Conservation (phyloP, 2,888 invertebrate species). For the Eupithecia centaureata region DNA sequence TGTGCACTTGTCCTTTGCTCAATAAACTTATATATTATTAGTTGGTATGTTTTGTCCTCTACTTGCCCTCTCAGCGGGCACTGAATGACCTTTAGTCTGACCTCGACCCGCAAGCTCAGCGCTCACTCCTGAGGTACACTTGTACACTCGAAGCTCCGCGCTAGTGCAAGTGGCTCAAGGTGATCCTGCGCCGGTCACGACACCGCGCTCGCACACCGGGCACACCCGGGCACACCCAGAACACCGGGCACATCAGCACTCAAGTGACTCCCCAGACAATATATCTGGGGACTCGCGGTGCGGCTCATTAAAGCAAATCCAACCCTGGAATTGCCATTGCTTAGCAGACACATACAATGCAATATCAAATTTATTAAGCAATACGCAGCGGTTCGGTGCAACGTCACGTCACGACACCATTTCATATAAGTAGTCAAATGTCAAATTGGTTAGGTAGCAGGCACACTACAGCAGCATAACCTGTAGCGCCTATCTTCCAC, state of each 20-base stretch:
- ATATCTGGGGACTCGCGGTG: background rate
- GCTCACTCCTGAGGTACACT: background rate
- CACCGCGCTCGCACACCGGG: constrained; percentile 18
- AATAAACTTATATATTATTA: too few species aligned
- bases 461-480: too few species aligned
- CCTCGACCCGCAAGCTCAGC: background rate
- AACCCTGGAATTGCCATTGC: background rate
- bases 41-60: too few species aligned
- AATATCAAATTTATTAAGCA: too few species aligned
- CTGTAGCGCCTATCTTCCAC: too few species aligned
- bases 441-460: too few species aligned
- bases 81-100: background rate
- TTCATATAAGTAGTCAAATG: too few species aligned
- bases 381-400: too few species aligned
- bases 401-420: too few species aligned
- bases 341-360: too few species aligned
- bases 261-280: background rate
- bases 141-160: background rate
- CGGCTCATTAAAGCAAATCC: background rate
- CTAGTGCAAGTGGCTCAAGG: constrained; percentile 49
- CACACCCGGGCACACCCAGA: constrained; percentile 7
- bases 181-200: constrained; percentile 43
- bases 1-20: too few species aligned
- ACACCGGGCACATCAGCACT: background rate
- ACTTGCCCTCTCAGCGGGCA: background rate